Evolutionary conservation across 2,888 invertebrate genomes (phyloP).

Genomic region (Drosophila mayaguana): DNA sequence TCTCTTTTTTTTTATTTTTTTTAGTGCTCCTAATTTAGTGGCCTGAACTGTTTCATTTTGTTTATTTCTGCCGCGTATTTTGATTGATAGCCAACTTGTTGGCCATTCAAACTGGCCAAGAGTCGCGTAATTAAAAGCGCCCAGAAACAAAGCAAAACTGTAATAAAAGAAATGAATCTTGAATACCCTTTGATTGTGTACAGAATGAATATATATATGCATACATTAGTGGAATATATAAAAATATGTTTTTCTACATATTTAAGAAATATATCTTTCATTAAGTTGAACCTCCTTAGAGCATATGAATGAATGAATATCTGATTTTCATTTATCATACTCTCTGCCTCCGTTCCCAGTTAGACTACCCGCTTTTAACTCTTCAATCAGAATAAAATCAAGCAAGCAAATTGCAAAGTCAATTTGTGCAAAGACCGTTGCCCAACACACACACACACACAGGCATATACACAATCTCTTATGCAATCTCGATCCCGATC

Average conservation of each 20-base stretch:
- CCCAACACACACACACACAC: constrained; percentile 21
- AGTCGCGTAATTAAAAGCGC: constrained; percentile 65
- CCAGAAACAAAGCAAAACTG: constrained; percentile 14
- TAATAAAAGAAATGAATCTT: background rate
- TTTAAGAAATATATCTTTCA: background rate
- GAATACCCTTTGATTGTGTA: constrained; percentile 13
- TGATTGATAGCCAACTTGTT: constrained; percentile 74
- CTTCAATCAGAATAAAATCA: constrained; percentile 43
- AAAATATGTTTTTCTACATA: background rate
- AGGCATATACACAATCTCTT: constrained; percentile 51
- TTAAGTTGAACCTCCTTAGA: background rate
- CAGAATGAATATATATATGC: background rate
- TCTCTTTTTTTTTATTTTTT: background rate
- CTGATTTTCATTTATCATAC: background rate
- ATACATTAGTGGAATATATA: background rate
- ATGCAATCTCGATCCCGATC: constrained; percentile 68
- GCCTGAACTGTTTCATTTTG: constrained; percentile 46
- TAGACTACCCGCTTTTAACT: constrained; percentile 3
- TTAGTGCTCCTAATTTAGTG: constrained; percentile 52
- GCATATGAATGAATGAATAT: background rate
- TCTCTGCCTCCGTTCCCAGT: constrained; percentile 7
- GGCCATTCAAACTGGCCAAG: constrained; percentile 69
- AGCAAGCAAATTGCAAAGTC: constrained; percentile 77
- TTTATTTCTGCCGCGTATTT: constrained; percentile 34
- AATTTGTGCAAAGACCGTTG: constrained; percentile 64